These are phyloP conservation scores for Carterocephalus palaemon DNA, from an alignment of 2,888 invertebrate genomes.

Conservation along the genomic window DNA sequence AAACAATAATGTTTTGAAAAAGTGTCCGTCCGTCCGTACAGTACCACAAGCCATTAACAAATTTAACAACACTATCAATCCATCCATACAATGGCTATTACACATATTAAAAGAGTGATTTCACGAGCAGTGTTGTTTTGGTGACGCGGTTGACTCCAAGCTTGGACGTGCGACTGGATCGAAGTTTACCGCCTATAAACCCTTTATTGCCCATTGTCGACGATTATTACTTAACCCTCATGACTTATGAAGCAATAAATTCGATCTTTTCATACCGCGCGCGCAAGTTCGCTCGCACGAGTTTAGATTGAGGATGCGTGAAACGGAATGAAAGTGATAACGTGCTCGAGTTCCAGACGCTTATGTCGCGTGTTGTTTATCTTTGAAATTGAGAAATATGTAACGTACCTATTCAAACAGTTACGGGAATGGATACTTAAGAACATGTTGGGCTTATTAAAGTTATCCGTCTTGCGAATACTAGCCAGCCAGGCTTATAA, in stretches of 20 bases:
- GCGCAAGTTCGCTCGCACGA: slow-evolving; percentile 31
- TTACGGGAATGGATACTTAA: no score
- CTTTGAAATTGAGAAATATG: no score
- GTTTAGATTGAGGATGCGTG: slow-evolving; percentile 14
- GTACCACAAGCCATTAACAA: slow-evolving; percentile 7
- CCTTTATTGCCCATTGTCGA: slow-evolving; percentile 77
- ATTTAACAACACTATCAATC: slow-evolving; percentile 14
- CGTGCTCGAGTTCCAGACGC: neutral
- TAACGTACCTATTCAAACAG: no score
- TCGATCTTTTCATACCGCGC: slow-evolving; percentile 64
- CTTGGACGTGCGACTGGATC: slow-evolving; percentile 62
- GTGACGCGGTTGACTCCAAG: slow-evolving; percentile 56
- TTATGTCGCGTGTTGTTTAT: slow-evolving; percentile 1
- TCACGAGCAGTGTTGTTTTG: slow-evolving; percentile 46
- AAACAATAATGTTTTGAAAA: slow-evolving; percentile 24
- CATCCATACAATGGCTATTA: slow-evolving; percentile 14
- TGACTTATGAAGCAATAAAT: slow-evolving; percentile 78
- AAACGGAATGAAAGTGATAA: slow-evolving; percentile 20
- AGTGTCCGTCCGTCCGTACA: slow-evolving; percentile 1
- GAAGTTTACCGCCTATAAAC: slow-evolving; percentile 76
- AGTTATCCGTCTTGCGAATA: no score
- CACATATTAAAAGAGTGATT: slow-evolving; percentile 31
- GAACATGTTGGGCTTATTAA: no score
- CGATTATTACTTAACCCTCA: slow-evolving; percentile 77
- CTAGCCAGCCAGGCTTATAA: no score